Percentiles rank a stretch among this genome's conserved stretches.
Evolutionary conservation across 2,113 vertebrate species (phyloP).

Genomic region (Scortum barcoo): DNA sequence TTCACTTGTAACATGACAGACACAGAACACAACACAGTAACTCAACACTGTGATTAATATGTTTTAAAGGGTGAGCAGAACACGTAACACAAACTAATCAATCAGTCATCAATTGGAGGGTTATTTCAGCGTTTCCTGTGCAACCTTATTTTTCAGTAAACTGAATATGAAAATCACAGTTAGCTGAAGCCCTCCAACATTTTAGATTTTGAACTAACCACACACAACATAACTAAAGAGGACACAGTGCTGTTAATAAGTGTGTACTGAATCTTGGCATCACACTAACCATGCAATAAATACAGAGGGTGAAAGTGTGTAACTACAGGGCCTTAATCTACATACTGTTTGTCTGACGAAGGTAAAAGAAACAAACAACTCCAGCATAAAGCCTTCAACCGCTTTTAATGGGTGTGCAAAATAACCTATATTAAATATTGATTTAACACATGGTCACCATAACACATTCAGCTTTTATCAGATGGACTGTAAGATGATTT

Average conservation of each 20-base stretch:
- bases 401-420: not conserved
- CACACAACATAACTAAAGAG: not conserved
- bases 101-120: not conserved
- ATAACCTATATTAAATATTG: not conserved
- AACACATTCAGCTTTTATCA: not conserved
- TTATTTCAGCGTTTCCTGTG: not conserved
- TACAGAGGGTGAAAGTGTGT: not conserved
- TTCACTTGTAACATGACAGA: slow-evolving; percentile 19
- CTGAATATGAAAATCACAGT: not conserved
- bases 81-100: not conserved
- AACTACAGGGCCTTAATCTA: not conserved
- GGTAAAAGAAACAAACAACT: not conserved
- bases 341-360: not conserved
- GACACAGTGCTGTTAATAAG: not conserved
- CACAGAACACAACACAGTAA: slow-evolving; percentile 18
- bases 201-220: not conserved
- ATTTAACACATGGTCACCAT: not conserved
- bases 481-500: not conserved
- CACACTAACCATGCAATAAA: slow-evolving; percentile 19
- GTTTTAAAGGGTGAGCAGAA: not conserved
- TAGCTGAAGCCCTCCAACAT: not conserved
- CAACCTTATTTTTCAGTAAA: not conserved
- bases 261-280: not conserved
- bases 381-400: slow-evolving; percentile 32
- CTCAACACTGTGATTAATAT: not conserved